These are phyloP conservation scores for Episyrphus balteatus DNA, from an alignment of 1,140 invertebrate species.

Conservation along the genomic window DNA sequence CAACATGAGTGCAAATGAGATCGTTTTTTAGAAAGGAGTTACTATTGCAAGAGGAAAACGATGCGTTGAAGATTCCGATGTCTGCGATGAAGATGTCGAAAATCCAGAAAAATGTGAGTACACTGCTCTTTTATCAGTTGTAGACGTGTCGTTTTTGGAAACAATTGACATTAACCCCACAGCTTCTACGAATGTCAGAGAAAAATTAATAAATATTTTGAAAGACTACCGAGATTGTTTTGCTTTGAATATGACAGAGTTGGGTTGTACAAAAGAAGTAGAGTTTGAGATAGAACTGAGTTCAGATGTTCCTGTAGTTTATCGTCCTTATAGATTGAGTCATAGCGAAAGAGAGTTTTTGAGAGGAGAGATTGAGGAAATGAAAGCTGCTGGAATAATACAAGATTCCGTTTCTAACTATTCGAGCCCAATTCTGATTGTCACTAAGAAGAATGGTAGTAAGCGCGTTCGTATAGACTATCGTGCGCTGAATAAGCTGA, in stretches of 20 bases:
- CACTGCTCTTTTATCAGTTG: neutral
- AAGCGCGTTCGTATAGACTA: constrained; percentile 6
- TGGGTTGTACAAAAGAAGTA: constrained; percentile 2
- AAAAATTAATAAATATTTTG: neutral
- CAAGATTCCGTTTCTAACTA: constrained; percentile 5
- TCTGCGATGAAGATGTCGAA: neutral
- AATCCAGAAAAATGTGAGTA: neutral
- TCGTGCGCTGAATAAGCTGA: constrained; percentile 5
- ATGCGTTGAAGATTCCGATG: neutral
- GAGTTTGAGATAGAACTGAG: constrained; percentile 3
- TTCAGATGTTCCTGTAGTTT: neutral
- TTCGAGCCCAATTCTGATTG: constrained; percentile 1
- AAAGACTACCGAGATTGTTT: neutral
- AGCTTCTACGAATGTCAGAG: neutral
- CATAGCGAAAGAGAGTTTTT: neutral
- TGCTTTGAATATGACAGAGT: constrained; percentile 2
- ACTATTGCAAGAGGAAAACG: neutral
- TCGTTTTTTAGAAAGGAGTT: neutral
- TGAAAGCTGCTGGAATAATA: constrained; percentile 6
- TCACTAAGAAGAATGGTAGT: constrained; percentile 5
- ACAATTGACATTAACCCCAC: too few species aligned
- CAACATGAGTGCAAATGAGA: neutral
- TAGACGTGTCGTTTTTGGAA: neutral
- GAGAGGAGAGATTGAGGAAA: neutral
- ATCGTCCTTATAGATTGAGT: constrained; percentile 1